Base-by-base conservation (phyloP, 1,140 invertebrate genomes). In the Leptoteleia sp. region DNA sequence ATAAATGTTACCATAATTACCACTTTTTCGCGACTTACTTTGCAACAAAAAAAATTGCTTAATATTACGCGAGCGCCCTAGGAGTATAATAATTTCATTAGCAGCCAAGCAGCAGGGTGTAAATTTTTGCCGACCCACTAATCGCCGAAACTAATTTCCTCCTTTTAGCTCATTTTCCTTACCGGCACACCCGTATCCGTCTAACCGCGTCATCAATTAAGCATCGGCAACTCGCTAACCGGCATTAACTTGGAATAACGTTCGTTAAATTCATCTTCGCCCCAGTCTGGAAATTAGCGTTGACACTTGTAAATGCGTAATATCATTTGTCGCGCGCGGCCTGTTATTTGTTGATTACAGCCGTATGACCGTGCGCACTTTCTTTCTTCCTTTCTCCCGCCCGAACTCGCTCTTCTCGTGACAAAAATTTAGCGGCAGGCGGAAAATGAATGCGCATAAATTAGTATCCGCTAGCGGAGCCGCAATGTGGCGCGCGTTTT, bases 381-480 rank as follows among this genome's bases (percentile, higher is more conserved):
- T 54, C 47, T 29, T 25, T 16, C 40, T 12, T 4, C n/a, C 43
- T n/a, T n/a, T n/a, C 35, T 50, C 29, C 17, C 1, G 12, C 15
- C 5, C 37, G n/a, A 52, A 27, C 35, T 73, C 35, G 8, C 38
- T 54, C 19, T 9, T 43, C 11, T 16, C 16, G 12, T 4, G 11
- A 22, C 7, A 22, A 64, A 71, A 73, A 71, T 40, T 37, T 35
- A 12, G 11, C 38, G 19, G 37, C 25, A 1, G 13, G 11, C 37
- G 2, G 16, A 42, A 73, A 79, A 79, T 79, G 40, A 68, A 79
- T 79, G 76, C 76, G 40, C 76, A 79, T 79, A 79, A 79, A 79
- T 79, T 73, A 79, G 76, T 72, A 67, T 67, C 43, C 47, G 48
- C 62, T 78, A 50, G 68, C 57, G n/a, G 57, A 12, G 7, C 15